phyloP scores from a whole-genome alignment of 2,113 vertebrate species.

The Ariopsis seemanni region DNA sequence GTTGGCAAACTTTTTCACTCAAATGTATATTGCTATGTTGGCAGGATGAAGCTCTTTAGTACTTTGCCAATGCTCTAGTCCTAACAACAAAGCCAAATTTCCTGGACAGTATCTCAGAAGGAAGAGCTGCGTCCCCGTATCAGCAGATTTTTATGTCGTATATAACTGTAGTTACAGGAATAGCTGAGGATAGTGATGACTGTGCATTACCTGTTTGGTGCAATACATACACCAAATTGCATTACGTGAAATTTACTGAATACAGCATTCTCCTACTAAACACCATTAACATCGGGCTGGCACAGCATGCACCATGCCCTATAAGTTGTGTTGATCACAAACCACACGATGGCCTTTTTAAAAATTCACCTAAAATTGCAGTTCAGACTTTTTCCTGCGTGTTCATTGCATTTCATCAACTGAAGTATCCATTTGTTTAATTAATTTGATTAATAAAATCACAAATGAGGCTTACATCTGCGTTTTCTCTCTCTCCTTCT shows the following conservation, averaged over 20 bases:
- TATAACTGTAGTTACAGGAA: conserved; percentile 39
- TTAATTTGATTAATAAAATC: conserved; percentile 52
- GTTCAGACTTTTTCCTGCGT: conserved; percentile 24
- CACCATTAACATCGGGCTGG: conserved; percentile 17
- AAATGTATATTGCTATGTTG: conserved; percentile 3
- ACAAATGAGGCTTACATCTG: conserved; percentile 42
- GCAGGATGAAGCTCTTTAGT: background rate
- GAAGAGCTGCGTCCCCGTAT: conserved; percentile 30
- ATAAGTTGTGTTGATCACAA: conserved; percentile 4
- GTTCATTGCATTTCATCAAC: conserved; percentile 42
- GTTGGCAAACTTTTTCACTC: conserved; percentile 17
- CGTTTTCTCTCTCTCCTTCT: conserved; percentile 29
- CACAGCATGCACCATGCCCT: conserved; percentile 8
- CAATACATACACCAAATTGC: conserved; percentile 35
- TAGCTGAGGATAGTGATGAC: conserved; percentile 48
- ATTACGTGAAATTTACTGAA: conserved; percentile 28
- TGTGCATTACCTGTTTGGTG: conserved; percentile 47
- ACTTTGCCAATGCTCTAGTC: conserved; percentile 17
- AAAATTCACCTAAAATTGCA: conserved; percentile 22
- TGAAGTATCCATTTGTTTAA: conserved; percentile 46
- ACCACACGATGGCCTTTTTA: conserved; percentile 11
- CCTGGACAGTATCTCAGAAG: conserved; percentile 20
- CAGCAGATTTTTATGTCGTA: conserved; percentile 41
- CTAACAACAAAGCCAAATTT: conserved; percentile 41
- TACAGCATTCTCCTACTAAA: conserved; percentile 7